Evolutionary conservation across 2,113 vertebrate species (phyloP).

Genomic region (Cheirogaleus medius): DNA sequence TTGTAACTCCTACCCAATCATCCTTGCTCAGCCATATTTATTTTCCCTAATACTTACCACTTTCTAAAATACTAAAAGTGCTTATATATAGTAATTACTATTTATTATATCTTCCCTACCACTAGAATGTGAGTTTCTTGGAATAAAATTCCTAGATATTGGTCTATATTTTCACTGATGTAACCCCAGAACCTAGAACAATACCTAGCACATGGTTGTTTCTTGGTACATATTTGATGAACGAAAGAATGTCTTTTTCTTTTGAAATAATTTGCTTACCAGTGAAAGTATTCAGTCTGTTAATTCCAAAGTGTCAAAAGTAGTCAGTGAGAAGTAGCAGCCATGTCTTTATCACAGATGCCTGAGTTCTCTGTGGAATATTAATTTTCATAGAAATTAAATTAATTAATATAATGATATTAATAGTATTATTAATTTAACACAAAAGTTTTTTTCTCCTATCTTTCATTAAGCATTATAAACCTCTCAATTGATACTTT

Average conservation of each 20-base stretch:
- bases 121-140: not conserved
- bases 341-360: not conserved
- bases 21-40: not conserved
- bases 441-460: not conserved
- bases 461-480: not conserved
- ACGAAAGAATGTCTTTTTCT: not conserved
- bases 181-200: not conserved
- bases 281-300: conserved; percentile 13
- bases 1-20: not conserved
- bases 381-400: not conserved
- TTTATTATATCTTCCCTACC: not conserved
- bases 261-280: not conserved
- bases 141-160: not conserved
- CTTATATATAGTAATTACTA: not conserved
- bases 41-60: not conserved
- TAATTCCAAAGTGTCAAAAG: not conserved
- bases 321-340: not conserved
- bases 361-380: not conserved
- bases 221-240: not conserved
- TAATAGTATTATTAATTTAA: not conserved
- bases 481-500: not conserved
- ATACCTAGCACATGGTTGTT: not conserved
- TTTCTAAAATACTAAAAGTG: not conserved
- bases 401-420: not conserved
- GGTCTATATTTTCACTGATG: not conserved